Percentiles rank a stretch among this genome's conserved stretches.
These are phyloP conservation scores for Girardia tigrina DNA, from an alignment of 2,888 invertebrate genomes.

Conservation along the genomic window DNA sequence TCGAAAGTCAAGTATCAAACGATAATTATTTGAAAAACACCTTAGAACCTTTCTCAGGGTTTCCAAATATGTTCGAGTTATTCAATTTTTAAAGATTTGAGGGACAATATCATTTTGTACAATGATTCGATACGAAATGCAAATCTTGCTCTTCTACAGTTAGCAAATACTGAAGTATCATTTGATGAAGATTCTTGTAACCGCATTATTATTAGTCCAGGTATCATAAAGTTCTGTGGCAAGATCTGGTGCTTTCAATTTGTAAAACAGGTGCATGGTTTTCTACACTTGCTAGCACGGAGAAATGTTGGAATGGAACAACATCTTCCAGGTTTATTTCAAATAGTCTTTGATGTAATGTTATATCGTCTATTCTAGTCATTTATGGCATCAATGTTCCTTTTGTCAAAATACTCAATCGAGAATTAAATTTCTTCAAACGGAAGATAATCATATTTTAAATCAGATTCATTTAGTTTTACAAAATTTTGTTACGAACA, in stretches of 20 bases:
- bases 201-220: background rate
- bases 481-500: background rate
- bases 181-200: background rate
- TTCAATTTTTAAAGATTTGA: background rate
- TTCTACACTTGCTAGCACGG: background rate
- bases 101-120: background rate
- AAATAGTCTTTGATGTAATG: background rate
- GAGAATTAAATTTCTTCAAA: background rate
- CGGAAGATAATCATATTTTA: background rate
- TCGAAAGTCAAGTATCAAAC: background rate
- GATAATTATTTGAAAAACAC: constrained; percentile 17
- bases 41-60: background rate
- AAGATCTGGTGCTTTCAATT: background rate
- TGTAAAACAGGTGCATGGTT: background rate
- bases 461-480: background rate
- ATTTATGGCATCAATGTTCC: background rate
- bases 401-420: background rate
- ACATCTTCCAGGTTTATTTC: background rate
- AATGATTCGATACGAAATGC: background rate
- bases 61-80: background rate
- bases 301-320: background rate
- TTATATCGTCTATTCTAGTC: background rate
- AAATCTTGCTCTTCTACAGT: background rate
- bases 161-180: background rate
- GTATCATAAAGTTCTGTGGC: background rate